Conservation (phyloP, 2,888 invertebrate genomes). For the Salticus scenicus region DNA sequence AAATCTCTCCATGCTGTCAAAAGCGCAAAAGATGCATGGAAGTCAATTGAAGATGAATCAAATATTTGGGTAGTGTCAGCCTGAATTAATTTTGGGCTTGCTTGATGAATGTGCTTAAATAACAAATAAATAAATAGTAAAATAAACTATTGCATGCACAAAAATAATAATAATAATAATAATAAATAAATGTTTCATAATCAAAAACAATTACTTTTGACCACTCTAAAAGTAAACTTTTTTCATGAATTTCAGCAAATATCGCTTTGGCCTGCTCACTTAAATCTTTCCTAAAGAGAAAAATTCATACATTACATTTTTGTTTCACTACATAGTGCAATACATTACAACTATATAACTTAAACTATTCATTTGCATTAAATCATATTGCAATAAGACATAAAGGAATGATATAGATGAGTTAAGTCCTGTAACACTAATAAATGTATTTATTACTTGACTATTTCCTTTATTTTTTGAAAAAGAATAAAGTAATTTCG, state of each 20-base stretch:
- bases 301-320: neutral
- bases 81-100: neutral
- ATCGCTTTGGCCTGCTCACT: constrained; percentile 35
- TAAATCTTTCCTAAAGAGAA: constrained; percentile 33
- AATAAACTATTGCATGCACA: neutral
- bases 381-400: too few relatives aligned
- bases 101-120: constrained; percentile 39
- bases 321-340: too few relatives aligned
- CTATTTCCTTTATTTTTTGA: too few relatives aligned
- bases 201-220: constrained; percentile 49
- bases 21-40: constrained; percentile 50
- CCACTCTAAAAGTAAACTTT: constrained; percentile 47
- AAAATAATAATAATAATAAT: neutral
- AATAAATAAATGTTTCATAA: neutral
- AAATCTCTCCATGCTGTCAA: constrained; percentile 68
- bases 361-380: too few relatives aligned
- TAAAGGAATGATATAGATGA: too few relatives aligned
- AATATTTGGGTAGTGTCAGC: constrained; percentile 16
- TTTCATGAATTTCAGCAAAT: constrained; percentile 45
- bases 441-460: too few relatives aligned
- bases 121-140: constrained; percentile 5
- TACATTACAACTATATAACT: too few relatives aligned
- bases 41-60: constrained; percentile 35
- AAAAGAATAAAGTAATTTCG: too few relatives aligned
- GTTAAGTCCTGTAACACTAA: too few relatives aligned